phyloP scores from a whole-genome alignment of 2,113 vertebrate genomes.

The Notothenia rossii region DNA sequence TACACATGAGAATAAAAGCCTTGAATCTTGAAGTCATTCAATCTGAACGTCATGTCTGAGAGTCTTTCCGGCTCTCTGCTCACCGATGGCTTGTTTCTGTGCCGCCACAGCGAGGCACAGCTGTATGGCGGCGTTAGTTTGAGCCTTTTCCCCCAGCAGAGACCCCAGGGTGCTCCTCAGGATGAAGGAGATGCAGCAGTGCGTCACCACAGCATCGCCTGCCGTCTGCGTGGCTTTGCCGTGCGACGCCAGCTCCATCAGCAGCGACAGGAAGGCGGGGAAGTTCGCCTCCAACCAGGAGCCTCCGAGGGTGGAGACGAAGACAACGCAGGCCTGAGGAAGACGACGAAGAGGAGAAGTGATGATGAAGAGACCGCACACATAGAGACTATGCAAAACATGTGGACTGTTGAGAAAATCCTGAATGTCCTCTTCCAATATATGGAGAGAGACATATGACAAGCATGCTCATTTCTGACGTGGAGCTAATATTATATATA shows the following conservation, averaged over 20 bases:
- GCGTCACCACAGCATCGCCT: constrained; percentile 83
- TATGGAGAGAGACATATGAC: no score
- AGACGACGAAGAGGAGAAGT: background rate
- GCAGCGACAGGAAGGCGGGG: constrained; percentile 85
- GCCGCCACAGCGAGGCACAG: constrained; percentile 88
- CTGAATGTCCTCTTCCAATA: no score
- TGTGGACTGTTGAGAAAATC: no score
- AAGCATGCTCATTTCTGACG: no score
- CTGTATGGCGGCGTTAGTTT: constrained; percentile 90
- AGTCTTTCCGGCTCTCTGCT: constrained; percentile 36
- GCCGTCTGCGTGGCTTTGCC: constrained; percentile 85
- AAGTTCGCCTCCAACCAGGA: constrained; percentile 93
- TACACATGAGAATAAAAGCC: no score
- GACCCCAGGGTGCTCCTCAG: constrained; percentile 89
- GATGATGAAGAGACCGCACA: background rate
- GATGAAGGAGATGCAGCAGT: constrained; percentile 91
- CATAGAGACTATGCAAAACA: no score
- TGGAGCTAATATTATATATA: no score
- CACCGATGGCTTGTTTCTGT: constrained; percentile 90
- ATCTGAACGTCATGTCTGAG: no score
- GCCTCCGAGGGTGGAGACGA: constrained; percentile 89
- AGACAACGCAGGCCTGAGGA: constrained; percentile 90
- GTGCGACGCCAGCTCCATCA: constrained; percentile 89
- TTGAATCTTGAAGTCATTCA: no score
- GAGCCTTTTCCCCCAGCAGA: constrained; percentile 94